phyloP scores from a whole-genome alignment of 2,113 vertebrate species.

The Scatophagus argus region DNA sequence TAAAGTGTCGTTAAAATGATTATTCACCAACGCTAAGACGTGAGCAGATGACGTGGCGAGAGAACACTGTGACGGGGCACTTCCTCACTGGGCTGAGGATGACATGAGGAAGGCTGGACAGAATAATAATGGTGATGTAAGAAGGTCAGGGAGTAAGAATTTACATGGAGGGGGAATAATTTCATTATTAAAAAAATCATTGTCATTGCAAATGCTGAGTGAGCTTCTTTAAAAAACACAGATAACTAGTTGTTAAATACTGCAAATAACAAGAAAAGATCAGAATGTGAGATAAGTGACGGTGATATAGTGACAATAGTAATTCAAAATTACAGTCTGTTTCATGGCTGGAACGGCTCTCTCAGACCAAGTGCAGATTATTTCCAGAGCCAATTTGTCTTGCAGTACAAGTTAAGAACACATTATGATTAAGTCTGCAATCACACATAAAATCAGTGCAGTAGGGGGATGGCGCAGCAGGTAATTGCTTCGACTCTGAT shows the following conservation, averaged over 20 bases:
- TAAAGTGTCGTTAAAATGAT: slow-evolving; percentile 8
- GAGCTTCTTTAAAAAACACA: slow-evolving; percentile 21
- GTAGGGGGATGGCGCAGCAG: slow-evolving; percentile 6
- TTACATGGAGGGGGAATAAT: slow-evolving; percentile 52
- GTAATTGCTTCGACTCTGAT: slow-evolving; percentile 32
- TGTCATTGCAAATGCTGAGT: slow-evolving; percentile 34
- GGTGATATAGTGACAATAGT: slow-evolving; percentile 50
- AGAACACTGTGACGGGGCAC: not conserved
- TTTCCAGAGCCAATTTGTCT: slow-evolving; percentile 57
- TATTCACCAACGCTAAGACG: not conserved
- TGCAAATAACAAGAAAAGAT: slow-evolving; percentile 32
- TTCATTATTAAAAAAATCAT: slow-evolving; percentile 39
- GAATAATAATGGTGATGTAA: slow-evolving; percentile 35
- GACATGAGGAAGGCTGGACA: slow-evolving; percentile 18
- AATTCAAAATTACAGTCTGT: slow-evolving; percentile 45
- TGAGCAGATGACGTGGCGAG: not conserved
- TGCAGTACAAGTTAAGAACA: slow-evolving; percentile 36
- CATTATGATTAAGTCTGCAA: slow-evolving; percentile 48
- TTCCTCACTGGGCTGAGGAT: not conserved
- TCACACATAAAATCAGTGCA: slow-evolving; percentile 39
- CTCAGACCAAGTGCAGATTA: slow-evolving; percentile 53
- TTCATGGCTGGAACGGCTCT: slow-evolving; percentile 28
- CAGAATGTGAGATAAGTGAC: slow-evolving; percentile 47
- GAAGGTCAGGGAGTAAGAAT: slow-evolving; percentile 48
- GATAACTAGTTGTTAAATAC: slow-evolving; percentile 42